phyloP scores from a whole-genome alignment of 2,797 vertebrate species.

The Merluccius polli region DNA sequence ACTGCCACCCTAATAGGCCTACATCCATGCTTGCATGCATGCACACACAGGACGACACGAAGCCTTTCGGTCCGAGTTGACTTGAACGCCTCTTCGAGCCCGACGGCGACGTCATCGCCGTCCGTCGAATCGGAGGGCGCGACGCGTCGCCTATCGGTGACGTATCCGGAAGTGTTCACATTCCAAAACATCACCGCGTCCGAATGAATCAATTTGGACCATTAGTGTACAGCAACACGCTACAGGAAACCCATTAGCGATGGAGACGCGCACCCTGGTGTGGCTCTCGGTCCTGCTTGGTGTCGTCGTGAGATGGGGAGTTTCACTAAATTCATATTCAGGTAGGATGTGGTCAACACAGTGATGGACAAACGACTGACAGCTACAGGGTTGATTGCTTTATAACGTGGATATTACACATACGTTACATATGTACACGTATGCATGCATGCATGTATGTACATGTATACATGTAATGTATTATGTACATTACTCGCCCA shows the following conservation, averaged over 20 bases:
- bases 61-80: not conserved
- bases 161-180: conserved; percentile 52
- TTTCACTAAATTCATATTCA: conserved; percentile 93
- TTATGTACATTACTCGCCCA: too few species aligned
- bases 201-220: not conserved
- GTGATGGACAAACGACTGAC: not conserved
- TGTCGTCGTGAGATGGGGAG: conserved; percentile 84
- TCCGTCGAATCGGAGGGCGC: conserved; percentile 47
- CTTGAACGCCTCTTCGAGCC: conserved; percentile 26
- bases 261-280: conserved; percentile 83
- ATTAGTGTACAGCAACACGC: not conserved
- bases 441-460: too few species aligned
- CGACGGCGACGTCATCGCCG: not conserved
- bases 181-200: not conserved
- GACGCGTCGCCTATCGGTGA: conserved; percentile 40
- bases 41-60: not conserved
- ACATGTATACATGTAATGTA: too few species aligned
- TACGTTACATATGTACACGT: too few species aligned
- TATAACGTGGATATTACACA: too few species aligned
- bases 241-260: conserved; percentile 44
- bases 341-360: conserved; percentile 64
- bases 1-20: not conserved
- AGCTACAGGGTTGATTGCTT: too few species aligned
- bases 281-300: conserved; percentile 76
- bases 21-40: not conserved